Base-by-base conservation (phyloP, 2,113 vertebrate genomes). In the Mohoua ochrocephala region DNA sequence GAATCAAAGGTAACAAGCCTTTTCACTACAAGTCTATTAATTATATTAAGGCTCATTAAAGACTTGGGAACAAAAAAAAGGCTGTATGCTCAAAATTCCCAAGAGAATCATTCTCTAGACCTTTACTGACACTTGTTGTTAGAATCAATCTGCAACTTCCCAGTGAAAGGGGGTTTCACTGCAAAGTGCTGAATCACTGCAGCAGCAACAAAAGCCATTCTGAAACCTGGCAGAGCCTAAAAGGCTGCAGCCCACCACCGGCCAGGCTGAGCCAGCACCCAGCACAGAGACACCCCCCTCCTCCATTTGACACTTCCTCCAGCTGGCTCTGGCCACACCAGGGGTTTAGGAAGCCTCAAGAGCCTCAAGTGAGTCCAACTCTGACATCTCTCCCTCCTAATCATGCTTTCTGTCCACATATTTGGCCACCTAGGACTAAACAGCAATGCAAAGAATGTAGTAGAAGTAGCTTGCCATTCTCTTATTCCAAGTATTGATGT, bases 41-140 rank as follows among this genome's bases (percentile, higher is more conserved):
- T 85, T 95, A 69, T 77, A 84, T 84, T 84, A 89, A 89, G 52
- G 24, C 10, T 91, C 63, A 69, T 88, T 93, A 93, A 92, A 92
- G 52, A 68, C 42, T 90, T 37, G 8, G 24, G 42, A 30, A 74
- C 64, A 28, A 87, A 87, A 68, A 64, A 92, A 85, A 87, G 11
- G 11, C 31, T 53, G 80, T 76, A 37, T 54, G 54, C 37, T 90
- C 44, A 83, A 54, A 95, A 93, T 54, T 75, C 35, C 60, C 37
- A 33, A 79, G 50, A 68, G 21, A 49, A 20, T 85, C 54, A 9
- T 60, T 41, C 44, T 50, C 41, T 44, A 64, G 77, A 61, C 31
- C 35, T 71, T 91, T 41, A 37, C 7, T 53, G 61, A 73, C 7
- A 24, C 45, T 45, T 65, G n/a, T 61, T 41, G 7, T 33, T 79